Percentiles rank a stretch among this genome's conserved stretches.
phyloP scores from a whole-genome alignment of 2,113 vertebrate species.

The Trachemys scripta region DNA sequence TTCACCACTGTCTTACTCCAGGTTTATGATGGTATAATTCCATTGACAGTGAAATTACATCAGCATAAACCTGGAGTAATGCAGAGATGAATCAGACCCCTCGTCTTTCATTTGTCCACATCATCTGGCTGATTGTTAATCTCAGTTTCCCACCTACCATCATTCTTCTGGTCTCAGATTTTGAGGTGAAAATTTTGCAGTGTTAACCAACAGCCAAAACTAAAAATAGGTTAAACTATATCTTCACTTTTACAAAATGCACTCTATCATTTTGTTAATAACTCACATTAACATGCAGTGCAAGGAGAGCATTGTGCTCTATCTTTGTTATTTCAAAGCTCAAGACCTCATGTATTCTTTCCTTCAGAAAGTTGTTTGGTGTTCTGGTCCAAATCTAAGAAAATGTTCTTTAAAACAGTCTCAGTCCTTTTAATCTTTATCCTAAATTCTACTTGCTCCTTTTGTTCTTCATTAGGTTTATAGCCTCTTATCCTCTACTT shows the following conservation, averaged over 20 bases:
- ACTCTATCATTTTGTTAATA: background rate
- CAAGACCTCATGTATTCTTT: background rate
- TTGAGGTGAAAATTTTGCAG: background rate
- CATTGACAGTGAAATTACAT: background rate
- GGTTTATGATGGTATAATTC: background rate
- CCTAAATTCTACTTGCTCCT: background rate
- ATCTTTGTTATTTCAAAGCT: background rate
- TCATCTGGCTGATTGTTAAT: background rate
- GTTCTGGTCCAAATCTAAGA: background rate
- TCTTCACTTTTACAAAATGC: background rate
- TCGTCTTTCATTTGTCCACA: background rate
- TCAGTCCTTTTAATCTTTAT: background rate
- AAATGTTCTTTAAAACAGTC: background rate
- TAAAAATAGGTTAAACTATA: background rate
- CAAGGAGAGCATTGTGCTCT: background rate
- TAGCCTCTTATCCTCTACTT: background rate
- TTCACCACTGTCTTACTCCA: background rate
- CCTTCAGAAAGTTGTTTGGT: background rate
- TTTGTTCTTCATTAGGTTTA: background rate
- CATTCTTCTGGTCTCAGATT: background rate
- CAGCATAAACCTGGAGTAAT: background rate
- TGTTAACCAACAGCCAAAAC: background rate
- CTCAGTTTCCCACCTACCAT: background rate
- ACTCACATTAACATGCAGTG: background rate
- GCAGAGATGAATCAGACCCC: background rate